Evolutionary conservation across 2,888 invertebrate species (phyloP).

Genomic region (Cerastoderma edule): DNA sequence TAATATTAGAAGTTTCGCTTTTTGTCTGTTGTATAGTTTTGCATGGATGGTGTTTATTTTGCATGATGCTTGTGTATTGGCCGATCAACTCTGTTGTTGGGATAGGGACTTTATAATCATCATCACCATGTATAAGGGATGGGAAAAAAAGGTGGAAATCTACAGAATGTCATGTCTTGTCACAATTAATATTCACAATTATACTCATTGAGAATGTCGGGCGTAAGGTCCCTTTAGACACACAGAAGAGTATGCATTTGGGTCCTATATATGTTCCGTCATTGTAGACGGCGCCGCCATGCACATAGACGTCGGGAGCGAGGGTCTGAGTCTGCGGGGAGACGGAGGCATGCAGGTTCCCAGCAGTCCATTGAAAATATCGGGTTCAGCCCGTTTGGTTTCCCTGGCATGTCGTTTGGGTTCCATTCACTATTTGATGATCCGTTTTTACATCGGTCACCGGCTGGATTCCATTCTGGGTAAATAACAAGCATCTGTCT

Average conservation of each 20-base stretch:
- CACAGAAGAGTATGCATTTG: conserved; percentile 40
- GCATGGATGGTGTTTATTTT: no score
- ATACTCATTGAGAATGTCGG: background rate
- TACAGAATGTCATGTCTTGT: no score
- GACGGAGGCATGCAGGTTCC: conserved; percentile 53
- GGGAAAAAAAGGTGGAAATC: no score
- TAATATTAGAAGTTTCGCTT: no score
- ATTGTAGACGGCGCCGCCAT: conserved; percentile 60
- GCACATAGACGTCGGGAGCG: conserved; percentile 57
- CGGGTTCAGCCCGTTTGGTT: conserved; percentile 63
- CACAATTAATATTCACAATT: no score
- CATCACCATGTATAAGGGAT: no score
- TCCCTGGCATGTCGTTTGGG: conserved; percentile 69
- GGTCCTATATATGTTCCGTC: conserved; percentile 35
- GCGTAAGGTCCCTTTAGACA: background rate
- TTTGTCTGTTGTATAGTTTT: no score
- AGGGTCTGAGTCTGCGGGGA: conserved; percentile 59
- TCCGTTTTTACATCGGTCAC: conserved; percentile 63
- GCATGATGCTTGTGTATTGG: no score
- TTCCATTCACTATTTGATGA: conserved; percentile 71
- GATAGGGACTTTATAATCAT: no score
- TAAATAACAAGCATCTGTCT: conserved; percentile 58
- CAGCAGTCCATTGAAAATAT: conserved; percentile 36
- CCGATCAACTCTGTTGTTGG: no score
- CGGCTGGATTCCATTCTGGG: conserved; percentile 65